Base-by-base conservation (phyloP, 2,797 vertebrate genomes). In the Spinus pinus region DNA sequence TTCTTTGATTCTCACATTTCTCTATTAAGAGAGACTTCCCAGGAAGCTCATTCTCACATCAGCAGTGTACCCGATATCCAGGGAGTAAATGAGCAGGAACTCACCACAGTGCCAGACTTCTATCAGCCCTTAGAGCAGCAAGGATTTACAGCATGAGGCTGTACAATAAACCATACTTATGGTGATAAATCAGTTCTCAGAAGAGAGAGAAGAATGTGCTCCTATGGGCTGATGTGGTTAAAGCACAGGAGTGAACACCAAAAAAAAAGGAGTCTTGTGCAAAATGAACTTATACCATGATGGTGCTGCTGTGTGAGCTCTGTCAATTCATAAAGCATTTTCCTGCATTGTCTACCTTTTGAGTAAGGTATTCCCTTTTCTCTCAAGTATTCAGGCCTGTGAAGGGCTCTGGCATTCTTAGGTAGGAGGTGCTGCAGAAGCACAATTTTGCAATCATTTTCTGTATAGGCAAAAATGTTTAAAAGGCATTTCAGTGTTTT, bases 21-120 rank as follows among this genome's bases (percentile, higher is more conserved):
- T 90, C 10, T 88, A 58, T 78, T 92, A 81, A 87, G 93, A 95
- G 50, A 87, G 94, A 81, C 94, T 96, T 95, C 94, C 87, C 69
- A 75, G 94, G 94, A 96, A 96, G 75, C 84, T 96, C 93, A 96
- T 97, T 97, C 94, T 97, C 95, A 97, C 93, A 92, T 96, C 94
- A 95, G 92, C 91, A 79, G 84, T 28, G 1, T 88, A 86, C 39
- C 65, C 1, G 11, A 89, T 90, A 92, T 94, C 88, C 92, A 95
- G 75, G 86, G 79, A 97, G 75, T 86, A 95, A 96, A 92, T 90
- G 94, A 96, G 57, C 89, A 95, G 91, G 91, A 95, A 86, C 88
- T 95, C 88, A 78, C 72, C 0, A 3, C 11, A 1, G 79, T 91
- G 96, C 92, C 92, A 97, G 92, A 92, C 81, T 93, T 92, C 95